Conservation (phyloP, 1,140 invertebrate genomes). For the Tyrophagus putrescentiae region DNA sequence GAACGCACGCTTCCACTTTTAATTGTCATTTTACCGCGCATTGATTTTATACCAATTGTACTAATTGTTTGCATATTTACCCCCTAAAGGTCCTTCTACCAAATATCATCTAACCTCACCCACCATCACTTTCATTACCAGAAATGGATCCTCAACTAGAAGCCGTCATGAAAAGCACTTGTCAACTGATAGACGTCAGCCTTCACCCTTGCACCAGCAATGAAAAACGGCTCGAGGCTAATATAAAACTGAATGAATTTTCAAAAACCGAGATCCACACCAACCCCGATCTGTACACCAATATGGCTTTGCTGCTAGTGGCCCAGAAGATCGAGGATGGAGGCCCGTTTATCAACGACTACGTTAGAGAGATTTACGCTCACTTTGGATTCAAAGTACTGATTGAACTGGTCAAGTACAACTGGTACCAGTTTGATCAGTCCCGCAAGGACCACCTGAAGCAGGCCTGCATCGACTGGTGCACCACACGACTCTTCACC, state of each 20-base stretch:
- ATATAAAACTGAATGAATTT: background rate
- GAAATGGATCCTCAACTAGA: too few species aligned
- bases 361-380: background rate
- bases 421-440: background rate
- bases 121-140: too few species aligned
- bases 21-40: too few species aligned
- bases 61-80: too few species aligned
- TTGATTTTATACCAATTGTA: too few species aligned
- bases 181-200: background rate
- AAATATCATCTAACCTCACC: too few species aligned
- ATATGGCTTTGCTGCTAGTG: background rate
- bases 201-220: background rate
- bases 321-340: background rate
- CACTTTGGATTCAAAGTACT: slow-evolving; percentile 1
- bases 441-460: background rate
- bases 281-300: background rate
- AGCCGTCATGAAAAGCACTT: too few species aligned
- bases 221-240: background rate
- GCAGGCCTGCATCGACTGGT: background rate
- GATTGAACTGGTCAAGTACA: background rate
- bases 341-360: background rate
- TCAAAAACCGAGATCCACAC: background rate
- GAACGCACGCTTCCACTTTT: too few species aligned
- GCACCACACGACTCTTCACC: background rate
- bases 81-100: too few species aligned